Evolutionary conservation across 1,140 invertebrate species (phyloP).

Genomic region (Drosophila elegans): DNA sequence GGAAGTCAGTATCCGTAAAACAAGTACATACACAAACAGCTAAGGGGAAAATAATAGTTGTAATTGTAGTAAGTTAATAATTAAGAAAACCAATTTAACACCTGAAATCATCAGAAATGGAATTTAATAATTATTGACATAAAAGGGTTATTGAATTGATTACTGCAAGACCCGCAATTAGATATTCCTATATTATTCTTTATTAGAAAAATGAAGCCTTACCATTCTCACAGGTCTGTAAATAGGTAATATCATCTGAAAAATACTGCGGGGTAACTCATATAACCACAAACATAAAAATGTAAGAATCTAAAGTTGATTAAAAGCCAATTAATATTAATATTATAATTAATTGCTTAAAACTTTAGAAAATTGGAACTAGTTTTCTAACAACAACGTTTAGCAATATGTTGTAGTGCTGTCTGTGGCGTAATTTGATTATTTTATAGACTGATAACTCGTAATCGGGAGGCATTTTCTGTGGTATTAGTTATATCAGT

Average conservation of each 20-base stretch:
- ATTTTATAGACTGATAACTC: slow-evolving; percentile 53
- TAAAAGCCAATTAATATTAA: no score
- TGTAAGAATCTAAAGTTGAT: no score
- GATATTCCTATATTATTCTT: no score
- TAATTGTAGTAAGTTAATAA: not conserved
- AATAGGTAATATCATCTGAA: no score
- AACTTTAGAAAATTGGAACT: not conserved
- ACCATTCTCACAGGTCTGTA: no score
- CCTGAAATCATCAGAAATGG: not conserved
- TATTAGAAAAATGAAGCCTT: no score
- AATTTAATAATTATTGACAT: not conserved
- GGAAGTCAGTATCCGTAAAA: slow-evolving; percentile 19
- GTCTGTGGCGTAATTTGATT: slow-evolving; percentile 51
- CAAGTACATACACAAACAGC: slow-evolving; percentile 4
- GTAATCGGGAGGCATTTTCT: slow-evolving; percentile 20
- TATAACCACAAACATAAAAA: no score
- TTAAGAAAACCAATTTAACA: not conserved
- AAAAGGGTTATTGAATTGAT: not conserved
- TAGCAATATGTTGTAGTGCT: slow-evolving; percentile 21
- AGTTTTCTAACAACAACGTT: not conserved
- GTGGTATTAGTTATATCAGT: slow-evolving; percentile 38
- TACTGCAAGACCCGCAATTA: no score
- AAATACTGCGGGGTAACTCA: no score
- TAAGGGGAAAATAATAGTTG: not conserved
- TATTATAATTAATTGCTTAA: not conserved